Conservation (phyloP, 2,888 invertebrate genomes). For the Acholoe squamosa region DNA sequence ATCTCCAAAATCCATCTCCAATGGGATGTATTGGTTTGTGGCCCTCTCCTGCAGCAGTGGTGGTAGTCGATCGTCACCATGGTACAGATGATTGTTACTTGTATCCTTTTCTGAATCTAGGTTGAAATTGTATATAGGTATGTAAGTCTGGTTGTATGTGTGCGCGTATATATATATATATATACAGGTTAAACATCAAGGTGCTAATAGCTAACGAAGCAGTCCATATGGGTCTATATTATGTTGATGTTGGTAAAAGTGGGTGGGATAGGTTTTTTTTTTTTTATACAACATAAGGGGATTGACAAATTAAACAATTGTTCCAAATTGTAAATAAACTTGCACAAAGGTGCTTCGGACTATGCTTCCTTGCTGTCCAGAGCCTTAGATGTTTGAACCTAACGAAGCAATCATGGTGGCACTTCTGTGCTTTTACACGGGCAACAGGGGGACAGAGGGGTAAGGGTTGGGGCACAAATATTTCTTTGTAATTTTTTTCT, state of each 20-base stretch:
- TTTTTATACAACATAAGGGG: not conserved
- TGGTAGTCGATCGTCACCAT: too few species aligned
- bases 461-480: not conserved
- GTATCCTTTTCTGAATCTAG: constrained; percentile 6
- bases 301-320: not conserved
- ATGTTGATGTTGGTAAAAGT: not conserved
- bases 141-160: not conserved
- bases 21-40: too few species aligned
- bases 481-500: not conserved
- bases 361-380: constrained; percentile 11
- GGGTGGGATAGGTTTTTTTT: not conserved
- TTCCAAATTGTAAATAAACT: constrained; percentile 47
- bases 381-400: constrained; percentile 51
- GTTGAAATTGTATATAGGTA: constrained; percentile 49
- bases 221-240: constrained; percentile 32
- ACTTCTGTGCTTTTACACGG: constrained; percentile 56
- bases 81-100: too few species aligned
- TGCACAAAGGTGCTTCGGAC: constrained; percentile 49
- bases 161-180: not conserved
- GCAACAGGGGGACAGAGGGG: not conserved
- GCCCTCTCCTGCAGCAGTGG: too few species aligned
- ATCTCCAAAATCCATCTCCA: too few species aligned
- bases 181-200: constrained; percentile 32
- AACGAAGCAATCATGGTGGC: constrained; percentile 40
- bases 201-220: constrained; percentile 49